Evolutionary conservation across 2,113 vertebrate species (phyloP).

Genomic region (Mastomys natalensis): DNA sequence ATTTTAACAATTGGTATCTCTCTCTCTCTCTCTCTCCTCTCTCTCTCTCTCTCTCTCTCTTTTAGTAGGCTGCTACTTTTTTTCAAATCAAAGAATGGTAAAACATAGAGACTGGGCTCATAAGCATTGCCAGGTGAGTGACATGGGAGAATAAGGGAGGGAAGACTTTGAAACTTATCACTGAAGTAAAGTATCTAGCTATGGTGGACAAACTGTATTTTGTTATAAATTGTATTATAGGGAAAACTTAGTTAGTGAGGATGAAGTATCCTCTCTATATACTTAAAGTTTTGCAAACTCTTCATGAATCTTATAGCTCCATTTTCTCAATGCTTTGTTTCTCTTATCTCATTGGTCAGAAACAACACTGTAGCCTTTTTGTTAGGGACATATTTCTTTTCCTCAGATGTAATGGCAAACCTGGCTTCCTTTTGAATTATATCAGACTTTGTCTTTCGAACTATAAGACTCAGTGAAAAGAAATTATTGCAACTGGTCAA

Average conservation of each 20-base stretch:
- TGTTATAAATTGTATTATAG: neutral
- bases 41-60: neutral
- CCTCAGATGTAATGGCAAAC: neutral
- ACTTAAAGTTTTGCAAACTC: neutral
- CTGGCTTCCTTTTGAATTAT: neutral
- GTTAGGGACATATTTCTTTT: neutral
- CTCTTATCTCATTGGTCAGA: neutral
- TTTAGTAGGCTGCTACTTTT: neutral
- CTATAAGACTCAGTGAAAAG: neutral
- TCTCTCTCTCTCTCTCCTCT: neutral
- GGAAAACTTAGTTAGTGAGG: neutral
- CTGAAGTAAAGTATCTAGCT: neutral
- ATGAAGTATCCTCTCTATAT: neutral
- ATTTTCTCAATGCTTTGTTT: neutral
- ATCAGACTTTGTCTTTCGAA: neutral
- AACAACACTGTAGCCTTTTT: neutral
- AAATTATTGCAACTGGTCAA: neutral
- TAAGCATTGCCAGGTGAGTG: accelerated
- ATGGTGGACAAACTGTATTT: neutral
- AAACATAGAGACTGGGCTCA: neutral
- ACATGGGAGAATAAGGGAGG: too few relatives aligned
- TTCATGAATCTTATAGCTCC: neutral
- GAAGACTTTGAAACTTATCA: neutral
- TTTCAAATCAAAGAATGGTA: neutral
- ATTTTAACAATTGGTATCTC: neutral